Percentiles rank a stretch among this genome's conserved stretches.
Evolutionary conservation across 30 jellyfish, hydroid and myxozoan genomes (phyloP).

Genomic region (Chironex yamaguchii): DNA sequence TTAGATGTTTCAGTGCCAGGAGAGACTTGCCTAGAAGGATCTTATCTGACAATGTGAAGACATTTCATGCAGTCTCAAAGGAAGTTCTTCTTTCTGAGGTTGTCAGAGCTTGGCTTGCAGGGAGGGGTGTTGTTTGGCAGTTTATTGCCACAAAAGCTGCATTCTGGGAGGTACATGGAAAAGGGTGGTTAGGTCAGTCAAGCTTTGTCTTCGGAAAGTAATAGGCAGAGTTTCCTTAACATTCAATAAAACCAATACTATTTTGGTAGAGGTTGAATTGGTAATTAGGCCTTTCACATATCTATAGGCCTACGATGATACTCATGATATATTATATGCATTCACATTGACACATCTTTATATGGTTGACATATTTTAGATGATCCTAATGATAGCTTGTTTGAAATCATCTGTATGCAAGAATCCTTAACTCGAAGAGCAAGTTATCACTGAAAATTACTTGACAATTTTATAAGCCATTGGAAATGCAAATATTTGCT

Average conservation of each 20-base stretch:
- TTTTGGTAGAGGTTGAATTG: slow-evolving; percentile 27
- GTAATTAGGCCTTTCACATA: slow-evolving; percentile 43
- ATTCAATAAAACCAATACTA: slow-evolving; percentile 12
- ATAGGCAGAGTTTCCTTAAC: slow-evolving; percentile 43
- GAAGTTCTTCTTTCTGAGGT: too few relatives aligned
- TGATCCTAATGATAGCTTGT: slow-evolving; percentile 37
- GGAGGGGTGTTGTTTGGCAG: slow-evolving; percentile 29
- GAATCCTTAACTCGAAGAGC: slow-evolving; percentile 61
- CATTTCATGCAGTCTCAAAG: slow-evolving; percentile 35
- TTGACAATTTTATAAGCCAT: slow-evolving; percentile 48
- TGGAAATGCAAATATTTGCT: slow-evolving; percentile 57
- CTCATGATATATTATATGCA: slow-evolving; percentile 57
- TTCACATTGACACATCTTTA: slow-evolving; percentile 58
- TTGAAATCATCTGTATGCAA: slow-evolving; percentile 44
- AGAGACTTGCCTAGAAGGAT: slow-evolving; percentile 59
- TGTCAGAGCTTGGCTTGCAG: too few relatives aligned
- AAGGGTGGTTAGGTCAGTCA: slow-evolving; percentile 7
- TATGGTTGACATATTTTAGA: slow-evolving; percentile 52
- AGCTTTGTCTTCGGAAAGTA: slow-evolving; percentile 14
- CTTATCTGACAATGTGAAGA: slow-evolving; percentile 50
- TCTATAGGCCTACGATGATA: slow-evolving; percentile 12
- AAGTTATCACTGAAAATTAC: slow-evolving; percentile 20
- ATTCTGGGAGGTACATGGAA: slow-evolving; percentile 53
- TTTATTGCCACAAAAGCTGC: slow-evolving; percentile 3
- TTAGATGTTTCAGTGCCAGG: slow-evolving; percentile 58